Base-by-base conservation (phyloP, 1,140 invertebrate species). In the Scaptomyza graminum region DNA sequence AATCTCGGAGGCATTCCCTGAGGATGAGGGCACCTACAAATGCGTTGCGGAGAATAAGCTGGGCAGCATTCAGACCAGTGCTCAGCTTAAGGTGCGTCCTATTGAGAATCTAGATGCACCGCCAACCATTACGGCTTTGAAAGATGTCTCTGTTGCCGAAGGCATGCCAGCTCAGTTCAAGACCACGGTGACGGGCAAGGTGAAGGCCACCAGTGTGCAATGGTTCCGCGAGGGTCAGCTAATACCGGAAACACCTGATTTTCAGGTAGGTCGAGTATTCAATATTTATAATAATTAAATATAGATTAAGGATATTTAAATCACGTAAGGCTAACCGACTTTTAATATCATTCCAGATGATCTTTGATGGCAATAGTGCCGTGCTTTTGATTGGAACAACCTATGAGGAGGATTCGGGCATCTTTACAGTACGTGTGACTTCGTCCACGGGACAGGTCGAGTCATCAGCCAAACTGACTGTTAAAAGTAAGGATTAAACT, bases 401-500 rank as follows among this genome's bases (percentile, higher is more conserved):
- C 8, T 97, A 97, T 90, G 96, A 98, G 93, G 97, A 99, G 93
- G 98, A 99, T 93, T 96, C 96, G 60, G 98, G 98, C 65, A 94
- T 94, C 43, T 99, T 98, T 93, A 97, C 96, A 16, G 98, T 97
- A 92, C 95, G 96, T 76, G 97, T 97, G 37, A 97, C 96, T 60
- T 98, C 97, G 72, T 95, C 96, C 64, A 96, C 96, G 82, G 97
- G 97, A 92, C 97, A 97, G 93, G 96, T 96, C 83, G 96, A 98
- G 94, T 96, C 96, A 49, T 97, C 96, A 80, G 97, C 97, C 80
- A 96, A 96, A 93, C 95, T 99, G 93, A 96, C 96, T 93, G 97
- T 98, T 93, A 97, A 97, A 97, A 98, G 98, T 98, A 98, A 97
- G 97, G 95, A 96, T 93, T 97, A 95, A 96, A 90, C 92, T 92